Percentiles rank a stretch among this genome's conserved stretches.
Conservation (phyloP, 2,888 invertebrate species). For the Gisinianus flammeolus region DNA sequence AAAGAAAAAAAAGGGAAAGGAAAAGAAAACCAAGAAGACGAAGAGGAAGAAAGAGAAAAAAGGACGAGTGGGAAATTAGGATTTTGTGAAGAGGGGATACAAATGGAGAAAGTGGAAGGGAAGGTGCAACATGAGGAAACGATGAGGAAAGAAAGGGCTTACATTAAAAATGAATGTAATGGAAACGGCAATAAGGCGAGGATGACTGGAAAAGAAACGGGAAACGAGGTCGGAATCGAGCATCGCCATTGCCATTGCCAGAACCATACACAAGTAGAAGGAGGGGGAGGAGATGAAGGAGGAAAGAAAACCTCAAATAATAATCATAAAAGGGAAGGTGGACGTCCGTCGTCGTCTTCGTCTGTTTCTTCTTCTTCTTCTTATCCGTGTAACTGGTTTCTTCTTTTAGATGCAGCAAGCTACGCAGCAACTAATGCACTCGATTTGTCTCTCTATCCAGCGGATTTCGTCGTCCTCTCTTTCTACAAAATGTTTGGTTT, state of each 20-base stretch:
- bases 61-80: neutral
- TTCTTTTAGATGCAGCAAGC: conserved; percentile 85
- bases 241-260: neutral
- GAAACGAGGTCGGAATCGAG: neutral
- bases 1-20: neutral
- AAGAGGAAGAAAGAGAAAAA: neutral
- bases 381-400: conserved; percentile 68
- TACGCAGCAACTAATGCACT: conserved; percentile 78
- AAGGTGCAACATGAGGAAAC: too few species aligned
- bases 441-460: conserved; percentile 73
- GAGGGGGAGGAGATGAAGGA: neutral
- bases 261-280: neutral
- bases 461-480: conserved; percentile 90
- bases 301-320: conserved; percentile 3
- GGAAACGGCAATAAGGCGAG: conserved; percentile 15
- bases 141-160: neutral
- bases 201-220: neutral
- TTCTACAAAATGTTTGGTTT: conserved; percentile 98
- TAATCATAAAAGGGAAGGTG: neutral
- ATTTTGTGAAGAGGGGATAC: neutral
- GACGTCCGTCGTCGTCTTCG: too few species aligned
- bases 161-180: conserved; percentile 30
- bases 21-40: too few species aligned
- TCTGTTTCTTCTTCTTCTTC: too few species aligned
- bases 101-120: neutral